Evolutionary conservation across 92 coral and sea anemone genomes (phyloP).

Genomic region (Montipora capitata): DNA sequence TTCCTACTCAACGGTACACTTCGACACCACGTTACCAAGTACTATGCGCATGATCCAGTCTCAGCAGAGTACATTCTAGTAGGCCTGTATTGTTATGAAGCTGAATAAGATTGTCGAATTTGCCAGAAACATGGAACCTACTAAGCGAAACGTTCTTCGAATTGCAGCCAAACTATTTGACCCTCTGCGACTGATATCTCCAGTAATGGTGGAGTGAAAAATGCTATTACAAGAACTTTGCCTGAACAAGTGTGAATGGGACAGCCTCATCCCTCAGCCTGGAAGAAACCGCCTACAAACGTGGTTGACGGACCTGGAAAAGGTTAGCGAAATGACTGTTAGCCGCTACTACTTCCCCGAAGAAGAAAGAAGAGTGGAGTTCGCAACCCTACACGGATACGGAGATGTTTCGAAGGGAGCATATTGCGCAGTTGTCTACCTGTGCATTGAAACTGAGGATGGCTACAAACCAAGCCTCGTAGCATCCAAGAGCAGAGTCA

Average conservation of each 20-base stretch:
- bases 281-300: not conserved
- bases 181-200: conserved; percentile 70
- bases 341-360: conserved; percentile 43
- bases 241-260: conserved; percentile 47
- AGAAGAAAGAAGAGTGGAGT: conserved; percentile 7
- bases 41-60: conserved; percentile 31
- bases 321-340: conserved; percentile 8
- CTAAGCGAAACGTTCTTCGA: conserved; percentile 42
- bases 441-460: too few species aligned
- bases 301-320: conserved; percentile 37
- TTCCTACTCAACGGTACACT: conserved; percentile 73
- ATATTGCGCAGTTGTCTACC: too few species aligned
- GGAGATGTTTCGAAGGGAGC: too few species aligned
- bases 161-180: conserved; percentile 75
- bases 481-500: too few species aligned
- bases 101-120: not conserved
- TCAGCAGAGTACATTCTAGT: conserved; percentile 43
- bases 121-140: not conserved
- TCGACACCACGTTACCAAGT: conserved; percentile 61
- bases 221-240: conserved; percentile 74
- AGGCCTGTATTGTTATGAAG: conserved; percentile 39
- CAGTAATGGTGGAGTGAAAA: conserved; percentile 46
- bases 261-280: conserved; percentile 9
- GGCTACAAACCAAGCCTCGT: too few species aligned
- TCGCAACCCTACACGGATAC: not conserved